phyloP scores from a whole-genome alignment of 2,888 invertebrate species.

The Pristionchus fissidentatus region DNA sequence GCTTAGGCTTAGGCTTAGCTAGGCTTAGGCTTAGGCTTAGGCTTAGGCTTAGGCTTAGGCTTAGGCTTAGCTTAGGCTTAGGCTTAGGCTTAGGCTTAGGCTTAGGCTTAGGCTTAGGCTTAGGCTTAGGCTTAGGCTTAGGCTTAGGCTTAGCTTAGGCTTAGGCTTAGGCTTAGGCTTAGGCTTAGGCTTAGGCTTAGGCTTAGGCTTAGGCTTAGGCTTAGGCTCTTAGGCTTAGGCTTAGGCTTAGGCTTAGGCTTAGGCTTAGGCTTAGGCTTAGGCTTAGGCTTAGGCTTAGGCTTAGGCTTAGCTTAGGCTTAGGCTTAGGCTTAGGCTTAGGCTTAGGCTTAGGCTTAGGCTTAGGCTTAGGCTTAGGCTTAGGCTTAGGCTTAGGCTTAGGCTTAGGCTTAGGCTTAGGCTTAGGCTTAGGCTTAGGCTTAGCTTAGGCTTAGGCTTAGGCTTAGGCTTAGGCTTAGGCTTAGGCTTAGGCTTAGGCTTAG shows the following conservation, averaged over 20 bases:
- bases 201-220: slow-evolving; percentile 36
- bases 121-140: slow-evolving; percentile 51
- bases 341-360: slow-evolving; percentile 46
- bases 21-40: slow-evolving; percentile 48
- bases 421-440: slow-evolving; percentile 51
- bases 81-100: slow-evolving; percentile 50
- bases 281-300: slow-evolving; percentile 51
- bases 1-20: slow-evolving; percentile 48
- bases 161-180: slow-evolving; percentile 50
- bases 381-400: slow-evolving; percentile 49
- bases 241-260: slow-evolving; percentile 51
- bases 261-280: slow-evolving; percentile 52
- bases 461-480: slow-evolving; percentile 51
- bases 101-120: slow-evolving; percentile 52
- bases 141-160: slow-evolving; percentile 52
- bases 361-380: slow-evolving; percentile 47
- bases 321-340: slow-evolving; percentile 45
- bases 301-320: slow-evolving; percentile 51
- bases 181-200: slow-evolving; percentile 51
- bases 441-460: slow-evolving; percentile 50
- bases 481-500: slow-evolving; percentile 51
- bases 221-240: slow-evolving; percentile 48
- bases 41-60: slow-evolving; percentile 50
- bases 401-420: slow-evolving; percentile 50
- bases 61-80: slow-evolving; percentile 51